These are phyloP conservation scores for Ypsolopha scabrella DNA, from an alignment of 2,888 invertebrate species.

Conservation along the genomic window DNA sequence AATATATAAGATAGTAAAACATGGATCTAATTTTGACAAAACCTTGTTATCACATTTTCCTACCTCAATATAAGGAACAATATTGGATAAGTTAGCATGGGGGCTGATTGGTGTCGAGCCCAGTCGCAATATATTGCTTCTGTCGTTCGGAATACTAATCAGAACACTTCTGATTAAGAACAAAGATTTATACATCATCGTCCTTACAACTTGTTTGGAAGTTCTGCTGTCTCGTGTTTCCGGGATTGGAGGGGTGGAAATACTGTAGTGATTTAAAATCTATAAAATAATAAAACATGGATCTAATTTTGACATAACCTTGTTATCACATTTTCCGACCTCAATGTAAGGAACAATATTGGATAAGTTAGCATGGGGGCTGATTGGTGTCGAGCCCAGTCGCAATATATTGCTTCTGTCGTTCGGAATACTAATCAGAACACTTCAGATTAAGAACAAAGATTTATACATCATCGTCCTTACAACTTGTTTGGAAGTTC, in stretches of 20 bases:
- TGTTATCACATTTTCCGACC: background rate
- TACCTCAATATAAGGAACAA: slow-evolving; percentile 2
- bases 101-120: slow-evolving; percentile 52
- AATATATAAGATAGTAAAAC: too few relatives aligned
- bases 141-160: slow-evolving; percentile 51
- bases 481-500: too few relatives aligned
- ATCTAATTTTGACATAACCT: slow-evolving; percentile 5
- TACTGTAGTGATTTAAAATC: background rate
- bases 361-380: slow-evolving; percentile 53
- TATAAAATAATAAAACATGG: too few relatives aligned
- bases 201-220: too few relatives aligned
- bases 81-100: slow-evolving; percentile 59
- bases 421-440: slow-evolving; percentile 45
- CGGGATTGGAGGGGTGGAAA: too few relatives aligned
- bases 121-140: slow-evolving; percentile 49
- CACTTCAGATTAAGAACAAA: slow-evolving; percentile 23
- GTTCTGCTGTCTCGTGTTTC: too few relatives aligned
- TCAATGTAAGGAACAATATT: slow-evolving; percentile 24
- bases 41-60: background rate
- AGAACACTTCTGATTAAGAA: slow-evolving; percentile 23
- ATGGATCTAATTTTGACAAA: slow-evolving; percentile 7
- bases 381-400: slow-evolving; percentile 52
- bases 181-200: slow-evolving; percentile 6
- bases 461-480: background rate
- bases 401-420: slow-evolving; percentile 50